Evolutionary conservation across 1,140 invertebrate genomes (phyloP).

Genomic region (Drosophila setifemur): DNA sequence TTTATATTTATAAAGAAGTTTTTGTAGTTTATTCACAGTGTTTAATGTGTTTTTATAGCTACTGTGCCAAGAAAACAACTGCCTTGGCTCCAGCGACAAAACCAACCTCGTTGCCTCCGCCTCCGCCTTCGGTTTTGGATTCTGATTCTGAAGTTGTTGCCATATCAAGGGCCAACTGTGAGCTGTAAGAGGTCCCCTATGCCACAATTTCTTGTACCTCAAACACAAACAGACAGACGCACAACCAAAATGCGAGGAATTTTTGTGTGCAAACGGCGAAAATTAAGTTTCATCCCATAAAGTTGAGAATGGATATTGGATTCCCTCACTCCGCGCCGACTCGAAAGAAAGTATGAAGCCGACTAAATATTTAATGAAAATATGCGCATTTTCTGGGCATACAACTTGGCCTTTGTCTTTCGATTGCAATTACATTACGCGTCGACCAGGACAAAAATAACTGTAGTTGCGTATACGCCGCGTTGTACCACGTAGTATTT

Average conservation of each 20-base stretch:
- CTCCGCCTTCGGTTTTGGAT: slow-evolving; percentile 23
- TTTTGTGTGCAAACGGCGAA: slow-evolving; percentile 69
- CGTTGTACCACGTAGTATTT: slow-evolving; percentile 1
- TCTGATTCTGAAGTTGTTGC: slow-evolving; percentile 18
- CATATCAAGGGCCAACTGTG: slow-evolving; percentile 20
- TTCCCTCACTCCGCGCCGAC: background rate
- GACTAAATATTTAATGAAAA: slow-evolving; percentile 77
- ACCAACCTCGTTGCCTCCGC: slow-evolving; percentile 1
- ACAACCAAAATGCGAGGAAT: slow-evolving; percentile 34
- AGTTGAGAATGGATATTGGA: slow-evolving; percentile 61
- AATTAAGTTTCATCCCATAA: slow-evolving; percentile 73
- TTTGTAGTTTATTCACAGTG: slow-evolving; percentile 25
- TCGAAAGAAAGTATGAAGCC: background rate
- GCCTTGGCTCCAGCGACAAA: slow-evolving; percentile 36
- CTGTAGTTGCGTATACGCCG: slow-evolving; percentile 39
- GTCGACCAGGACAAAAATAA: slow-evolving; percentile 40
- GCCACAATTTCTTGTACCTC: slow-evolving; percentile 58
- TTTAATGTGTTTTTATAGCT: slow-evolving; percentile 36
- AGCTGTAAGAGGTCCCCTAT: slow-evolving; percentile 4
- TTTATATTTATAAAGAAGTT: too few relatives aligned
- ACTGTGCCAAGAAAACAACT: slow-evolving; percentile 43
- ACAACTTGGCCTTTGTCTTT: slow-evolving; percentile 36
- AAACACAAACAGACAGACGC: slow-evolving; percentile 38
- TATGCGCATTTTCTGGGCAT: slow-evolving; percentile 53
- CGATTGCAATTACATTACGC: slow-evolving; percentile 75